Evolutionary conservation across 2,888 invertebrate species (phyloP).

Genomic region (Apodemia mormo): DNA sequence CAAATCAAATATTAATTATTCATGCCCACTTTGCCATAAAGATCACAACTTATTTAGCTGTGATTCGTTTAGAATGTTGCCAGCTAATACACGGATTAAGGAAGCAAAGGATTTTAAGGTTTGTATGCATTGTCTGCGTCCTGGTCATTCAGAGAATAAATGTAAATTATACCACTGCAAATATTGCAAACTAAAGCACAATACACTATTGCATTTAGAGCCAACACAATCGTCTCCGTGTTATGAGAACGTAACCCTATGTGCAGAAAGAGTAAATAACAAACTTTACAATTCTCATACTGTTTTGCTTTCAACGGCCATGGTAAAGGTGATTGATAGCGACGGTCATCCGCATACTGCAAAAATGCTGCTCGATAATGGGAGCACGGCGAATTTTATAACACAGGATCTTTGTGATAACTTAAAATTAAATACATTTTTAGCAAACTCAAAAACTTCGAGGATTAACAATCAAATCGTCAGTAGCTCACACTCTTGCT

Average conservation of each 20-base stretch:
- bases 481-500: slow-evolving; percentile 28
- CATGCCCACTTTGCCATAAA: slow-evolving; percentile 20
- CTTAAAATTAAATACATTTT: background rate
- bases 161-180: slow-evolving; percentile 36
- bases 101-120: slow-evolving; percentile 17
- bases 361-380: slow-evolving; percentile 27
- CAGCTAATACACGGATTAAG: slow-evolving; percentile 22
- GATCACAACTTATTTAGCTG: slow-evolving; percentile 26
- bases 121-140: background rate
- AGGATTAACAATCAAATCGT: slow-evolving; percentile 34
- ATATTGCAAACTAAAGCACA: slow-evolving; percentile 37
- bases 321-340: slow-evolving; percentile 20
- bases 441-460: slow-evolving; percentile 18
- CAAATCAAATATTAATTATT: background rate
- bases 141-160: slow-evolving; percentile 29
- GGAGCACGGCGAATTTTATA: slow-evolving; percentile 28
- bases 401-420: slow-evolving; percentile 19
- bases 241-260: slow-evolving; percentile 21
- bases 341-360: slow-evolving; percentile 19
- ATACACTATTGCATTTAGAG: slow-evolving; percentile 34
- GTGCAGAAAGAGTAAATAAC: background rate
- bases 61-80: slow-evolving; percentile 26
- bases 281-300: background rate
- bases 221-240: background rate
- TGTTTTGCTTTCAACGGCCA: slow-evolving; percentile 21